These are phyloP conservation scores for Trididemnum clinides DNA, from an alignment of 23 tunicate genomes.

Conservation along the genomic window DNA sequence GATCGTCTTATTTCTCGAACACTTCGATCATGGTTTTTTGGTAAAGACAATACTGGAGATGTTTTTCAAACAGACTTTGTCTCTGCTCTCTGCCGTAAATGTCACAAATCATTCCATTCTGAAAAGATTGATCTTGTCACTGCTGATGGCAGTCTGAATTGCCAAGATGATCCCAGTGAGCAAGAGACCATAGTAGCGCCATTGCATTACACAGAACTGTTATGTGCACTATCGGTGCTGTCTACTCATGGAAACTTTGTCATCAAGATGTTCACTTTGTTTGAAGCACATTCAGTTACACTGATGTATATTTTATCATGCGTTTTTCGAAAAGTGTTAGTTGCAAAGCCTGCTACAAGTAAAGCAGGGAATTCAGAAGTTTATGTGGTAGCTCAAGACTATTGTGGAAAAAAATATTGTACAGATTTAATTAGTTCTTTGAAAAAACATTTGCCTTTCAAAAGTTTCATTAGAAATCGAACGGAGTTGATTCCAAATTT, in stretches of 20 bases:
- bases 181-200: slow-evolving; percentile 70
- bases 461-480: background rate
- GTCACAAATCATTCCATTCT: slow-evolving; percentile 16
- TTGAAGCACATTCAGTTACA: slow-evolving; percentile 61
- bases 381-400: slow-evolving; percentile 75
- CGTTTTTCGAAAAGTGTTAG: slow-evolving; percentile 48
- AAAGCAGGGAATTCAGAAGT: slow-evolving; percentile 93
- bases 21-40: slow-evolving; percentile 82
- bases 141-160: slow-evolving; percentile 87
- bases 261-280: slow-evolving; percentile 82
- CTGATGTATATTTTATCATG: slow-evolving; percentile 62
- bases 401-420: slow-evolving; percentile 37
- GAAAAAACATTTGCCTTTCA: slow-evolving; percentile 38
- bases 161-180: slow-evolving; percentile 64
- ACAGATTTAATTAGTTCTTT: background rate
- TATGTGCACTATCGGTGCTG: slow-evolving; percentile 44
- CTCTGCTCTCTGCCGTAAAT: background rate
- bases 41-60: slow-evolving; percentile 91
- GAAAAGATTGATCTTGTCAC: slow-evolving; percentile 48
- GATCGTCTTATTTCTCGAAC: slow-evolving; percentile 83
- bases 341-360: slow-evolving; percentile 82
- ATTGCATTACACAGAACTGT: slow-evolving; percentile 61
- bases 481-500: background rate
- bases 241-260: slow-evolving; percentile 66
- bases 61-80: slow-evolving; percentile 47